phyloP scores from a whole-genome alignment of 2,888 invertebrate species.

The Plagiodera versicolora region DNA sequence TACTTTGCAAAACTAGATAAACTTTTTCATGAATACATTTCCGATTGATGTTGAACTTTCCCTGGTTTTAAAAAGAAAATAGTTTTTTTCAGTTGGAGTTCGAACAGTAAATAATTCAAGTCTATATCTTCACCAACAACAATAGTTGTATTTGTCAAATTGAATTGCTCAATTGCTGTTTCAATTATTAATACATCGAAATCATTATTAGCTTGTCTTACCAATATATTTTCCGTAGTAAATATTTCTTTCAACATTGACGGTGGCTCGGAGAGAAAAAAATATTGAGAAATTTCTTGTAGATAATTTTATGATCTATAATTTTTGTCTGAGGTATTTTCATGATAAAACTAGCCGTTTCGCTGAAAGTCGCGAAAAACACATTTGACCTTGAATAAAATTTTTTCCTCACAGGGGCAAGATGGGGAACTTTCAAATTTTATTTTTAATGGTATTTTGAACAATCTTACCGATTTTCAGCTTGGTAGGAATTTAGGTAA shows the following conservation, averaged over 20 bases:
- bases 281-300: neutral
- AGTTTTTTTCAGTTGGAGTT: conserved; percentile 9
- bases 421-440: neutral
- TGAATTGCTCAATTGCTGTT: too few relatives aligned
- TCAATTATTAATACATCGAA: neutral
- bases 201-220: conserved; percentile 3
- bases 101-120: conserved; percentile 9
- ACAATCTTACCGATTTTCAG: neutral
- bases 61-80: conserved; percentile 16
- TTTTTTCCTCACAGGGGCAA: neutral
- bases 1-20: conserved; percentile 9
- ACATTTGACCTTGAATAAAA: neutral
- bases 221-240: neutral
- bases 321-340: neutral
- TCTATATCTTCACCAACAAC: neutral
- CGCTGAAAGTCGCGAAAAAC: conserved; percentile 1
- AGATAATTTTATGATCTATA: neutral
- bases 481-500: neutral
- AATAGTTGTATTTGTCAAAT: too few relatives aligned
- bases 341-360: conserved; percentile 1
- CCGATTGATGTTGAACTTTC: conserved; percentile 9
- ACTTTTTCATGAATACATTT: conserved; percentile 16
- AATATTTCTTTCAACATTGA: conserved; percentile 2
- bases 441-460: neutral
- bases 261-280: neutral